Percentiles rank a stretch among this genome's conserved stretches.
phyloP scores from a whole-genome alignment of 2,888 invertebrate genomes.

The Pammene aurita region DNA sequence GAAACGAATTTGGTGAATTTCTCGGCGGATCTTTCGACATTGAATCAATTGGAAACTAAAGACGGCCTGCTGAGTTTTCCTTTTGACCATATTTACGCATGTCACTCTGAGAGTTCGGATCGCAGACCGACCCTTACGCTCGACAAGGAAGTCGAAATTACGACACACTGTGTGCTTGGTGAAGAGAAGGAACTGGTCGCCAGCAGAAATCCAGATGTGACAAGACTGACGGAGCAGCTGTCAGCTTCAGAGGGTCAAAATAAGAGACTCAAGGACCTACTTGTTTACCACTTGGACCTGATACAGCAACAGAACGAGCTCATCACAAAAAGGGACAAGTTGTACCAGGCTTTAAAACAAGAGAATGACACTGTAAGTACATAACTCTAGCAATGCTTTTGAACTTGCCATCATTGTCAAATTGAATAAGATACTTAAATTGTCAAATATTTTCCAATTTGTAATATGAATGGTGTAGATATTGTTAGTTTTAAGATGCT shows the following conservation, averaged over 20 bases:
- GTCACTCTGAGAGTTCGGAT: slow-evolving; percentile 76
- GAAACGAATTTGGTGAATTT: slow-evolving; percentile 79
- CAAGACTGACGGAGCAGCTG: slow-evolving; percentile 63
- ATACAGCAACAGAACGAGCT: slow-evolving; percentile 96
- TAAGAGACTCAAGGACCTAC: slow-evolving; percentile 89
- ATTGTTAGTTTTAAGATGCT: neutral
- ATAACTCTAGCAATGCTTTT: neutral
- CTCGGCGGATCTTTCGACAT: slow-evolving; percentile 69
- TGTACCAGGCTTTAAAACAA: slow-evolving; percentile 86
- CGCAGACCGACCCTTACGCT: slow-evolving; percentile 62
- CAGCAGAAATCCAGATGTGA: slow-evolving; percentile 53
- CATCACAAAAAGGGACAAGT: slow-evolving; percentile 90
- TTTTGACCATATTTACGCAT: slow-evolving; percentile 89
- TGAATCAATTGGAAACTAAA: slow-evolving; percentile 75
- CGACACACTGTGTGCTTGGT: slow-evolving; percentile 62
- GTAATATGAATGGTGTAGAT: neutral
- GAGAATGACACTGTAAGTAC: slow-evolving; percentile 90
- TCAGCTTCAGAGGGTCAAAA: slow-evolving; percentile 81
- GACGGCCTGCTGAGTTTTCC: slow-evolving; percentile 84
- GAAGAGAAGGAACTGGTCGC: slow-evolving; percentile 58
- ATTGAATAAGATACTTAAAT: no score
- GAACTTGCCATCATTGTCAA: neutral
- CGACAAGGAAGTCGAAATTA: slow-evolving; percentile 72
- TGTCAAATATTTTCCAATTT: neutral
- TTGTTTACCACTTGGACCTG: slow-evolving; percentile 92